Conservation (phyloP, 2,797 vertebrate genomes). For the Sebastes melanostomus region DNA sequence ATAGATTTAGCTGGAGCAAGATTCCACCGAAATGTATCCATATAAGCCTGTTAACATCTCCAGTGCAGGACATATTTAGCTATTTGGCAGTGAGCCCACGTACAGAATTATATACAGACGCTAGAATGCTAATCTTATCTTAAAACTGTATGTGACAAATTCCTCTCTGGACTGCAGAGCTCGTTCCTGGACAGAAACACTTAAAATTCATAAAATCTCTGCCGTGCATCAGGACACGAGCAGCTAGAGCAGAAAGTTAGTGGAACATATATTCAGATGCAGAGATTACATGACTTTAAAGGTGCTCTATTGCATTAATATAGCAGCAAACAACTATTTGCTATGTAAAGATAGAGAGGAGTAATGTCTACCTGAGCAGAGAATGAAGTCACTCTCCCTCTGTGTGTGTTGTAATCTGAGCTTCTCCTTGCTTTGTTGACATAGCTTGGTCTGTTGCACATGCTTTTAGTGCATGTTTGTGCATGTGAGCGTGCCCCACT, state of each 20-base stretch:
- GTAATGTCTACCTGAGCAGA: neutral
- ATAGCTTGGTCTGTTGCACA: neutral
- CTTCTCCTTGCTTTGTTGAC: neutral
- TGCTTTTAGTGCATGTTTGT: neutral
- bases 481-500: neutral
- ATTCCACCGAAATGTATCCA: neutral
- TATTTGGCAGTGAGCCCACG: neutral
- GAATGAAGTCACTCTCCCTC: neutral
- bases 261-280: neutral
- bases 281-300: neutral
- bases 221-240: conserved; percentile 7
- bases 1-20: conserved; percentile 22
- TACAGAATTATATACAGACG: conserved; percentile 13
- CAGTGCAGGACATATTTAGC: conserved; percentile 11
- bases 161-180: conserved; percentile 6
- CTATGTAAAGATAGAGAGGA: neutral
- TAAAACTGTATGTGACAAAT: conserved; percentile 16
- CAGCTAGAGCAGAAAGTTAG: neutral
- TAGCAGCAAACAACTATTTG: neutral
- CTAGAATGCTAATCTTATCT: conserved; percentile 44
- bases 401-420: neutral
- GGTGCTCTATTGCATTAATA: neutral
- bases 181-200: conserved; percentile 24
- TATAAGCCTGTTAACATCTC: conserved; percentile 16
- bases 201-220: conserved; percentile 25